phyloP scores from a whole-genome alignment of 2,113 vertebrate genomes.

The Silurus meridionalis region DNA sequence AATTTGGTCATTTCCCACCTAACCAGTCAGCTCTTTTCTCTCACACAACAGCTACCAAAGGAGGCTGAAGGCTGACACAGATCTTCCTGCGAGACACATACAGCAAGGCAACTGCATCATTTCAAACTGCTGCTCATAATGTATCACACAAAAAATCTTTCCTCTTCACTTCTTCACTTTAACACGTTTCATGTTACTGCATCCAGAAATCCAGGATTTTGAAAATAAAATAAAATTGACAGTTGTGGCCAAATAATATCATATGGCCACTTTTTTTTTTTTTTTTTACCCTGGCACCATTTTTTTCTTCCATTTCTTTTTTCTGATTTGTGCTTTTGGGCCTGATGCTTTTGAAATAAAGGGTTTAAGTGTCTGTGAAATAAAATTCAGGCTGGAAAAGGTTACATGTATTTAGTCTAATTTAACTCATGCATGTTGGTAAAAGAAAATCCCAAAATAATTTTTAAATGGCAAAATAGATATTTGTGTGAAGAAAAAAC shows the following conservation, averaged over 20 bases:
- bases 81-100: neutral
- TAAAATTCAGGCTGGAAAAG: conserved; percentile 7
- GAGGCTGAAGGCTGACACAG: neutral
- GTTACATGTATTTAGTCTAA: neutral
- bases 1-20: neutral
- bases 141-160: neutral
- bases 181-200: neutral
- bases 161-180: neutral
- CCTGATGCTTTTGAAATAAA: neutral
- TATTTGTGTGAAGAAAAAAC: neutral
- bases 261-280: neutral
- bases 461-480: neutral
- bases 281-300: neutral
- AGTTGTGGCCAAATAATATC: neutral
- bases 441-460: conserved; percentile 2
- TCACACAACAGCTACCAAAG: neutral
- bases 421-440: conserved; percentile 9
- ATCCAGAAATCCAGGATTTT: neutral
- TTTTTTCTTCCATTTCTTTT: neutral
- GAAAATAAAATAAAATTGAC: neutral
- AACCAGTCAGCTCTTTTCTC: neutral
- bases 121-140: neutral
- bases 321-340: neutral
- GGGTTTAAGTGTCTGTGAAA: neutral
- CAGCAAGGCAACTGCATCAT: neutral